Conservation (phyloP, 2,797 vertebrate species). For the Naso thynnoides region DNA sequence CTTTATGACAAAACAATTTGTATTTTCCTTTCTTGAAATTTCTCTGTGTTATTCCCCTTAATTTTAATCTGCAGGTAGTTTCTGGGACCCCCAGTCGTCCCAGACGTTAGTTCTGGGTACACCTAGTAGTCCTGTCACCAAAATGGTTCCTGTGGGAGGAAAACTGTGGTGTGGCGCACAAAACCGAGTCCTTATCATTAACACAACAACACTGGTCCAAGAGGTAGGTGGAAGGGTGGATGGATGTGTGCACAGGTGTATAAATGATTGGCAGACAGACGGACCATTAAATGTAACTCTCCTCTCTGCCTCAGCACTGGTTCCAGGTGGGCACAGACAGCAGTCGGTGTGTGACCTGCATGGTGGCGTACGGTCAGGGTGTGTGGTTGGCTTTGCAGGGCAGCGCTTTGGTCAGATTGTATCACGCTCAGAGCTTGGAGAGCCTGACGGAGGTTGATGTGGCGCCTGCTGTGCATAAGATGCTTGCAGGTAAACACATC, state of each 20-base stretch:
- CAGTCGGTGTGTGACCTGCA: constrained; percentile 93
- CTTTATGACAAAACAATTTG: no score
- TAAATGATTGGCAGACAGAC: background rate
- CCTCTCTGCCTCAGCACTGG: constrained; percentile 84
- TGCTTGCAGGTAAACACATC: constrained; percentile 91
- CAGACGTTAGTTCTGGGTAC: constrained; percentile 91
- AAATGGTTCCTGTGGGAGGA: constrained; percentile 95
- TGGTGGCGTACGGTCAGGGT: constrained; percentile 91
- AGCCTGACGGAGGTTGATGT: constrained; percentile 95
- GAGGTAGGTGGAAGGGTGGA: constrained; percentile 84
- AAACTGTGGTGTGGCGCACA: constrained; percentile 97
- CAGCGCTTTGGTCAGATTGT: constrained; percentile 94
- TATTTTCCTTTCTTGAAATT: background rate
- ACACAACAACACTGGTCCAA: constrained; percentile 88
- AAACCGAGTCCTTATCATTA: constrained; percentile 93
- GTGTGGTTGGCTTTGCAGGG: constrained; percentile 96
- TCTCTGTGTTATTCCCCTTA: background rate
- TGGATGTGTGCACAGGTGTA: background rate
- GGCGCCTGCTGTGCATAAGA: constrained; percentile 97
- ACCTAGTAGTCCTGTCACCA: constrained; percentile 91
- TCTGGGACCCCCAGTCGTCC: constrained; percentile 97
- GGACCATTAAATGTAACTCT: background rate
- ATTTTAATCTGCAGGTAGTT: constrained; percentile 86
- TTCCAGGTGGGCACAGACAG: constrained; percentile 93
- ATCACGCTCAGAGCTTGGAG: constrained; percentile 93